phyloP scores from a whole-genome alignment of 2,113 vertebrate species.

The Chauna torquata region DNA sequence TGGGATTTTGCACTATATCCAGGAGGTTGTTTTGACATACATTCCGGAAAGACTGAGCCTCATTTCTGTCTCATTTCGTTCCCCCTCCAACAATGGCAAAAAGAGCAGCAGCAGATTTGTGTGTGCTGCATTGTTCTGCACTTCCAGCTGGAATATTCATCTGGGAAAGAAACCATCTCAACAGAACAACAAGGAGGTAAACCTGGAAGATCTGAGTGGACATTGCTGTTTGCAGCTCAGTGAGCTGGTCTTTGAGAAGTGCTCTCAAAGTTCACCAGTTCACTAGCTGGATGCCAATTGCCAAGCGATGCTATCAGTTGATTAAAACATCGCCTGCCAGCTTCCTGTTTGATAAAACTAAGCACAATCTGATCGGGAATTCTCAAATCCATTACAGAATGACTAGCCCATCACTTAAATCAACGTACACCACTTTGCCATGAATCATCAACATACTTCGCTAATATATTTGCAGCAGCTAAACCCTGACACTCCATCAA shows the following conservation, averaged over 20 bases:
- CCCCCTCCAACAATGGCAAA: neutral
- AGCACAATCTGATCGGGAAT: conserved; percentile 44
- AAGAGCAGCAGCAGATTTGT: neutral
- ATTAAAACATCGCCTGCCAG: conserved; percentile 80
- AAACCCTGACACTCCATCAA: neutral
- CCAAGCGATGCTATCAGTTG: conserved; percentile 79
- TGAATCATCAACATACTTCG: neutral
- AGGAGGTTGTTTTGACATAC: neutral
- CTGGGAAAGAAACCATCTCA: neutral
- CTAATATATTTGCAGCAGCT: neutral
- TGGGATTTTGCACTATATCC: neutral
- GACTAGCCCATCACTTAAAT: conserved; percentile 47
- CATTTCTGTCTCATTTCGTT: neutral
- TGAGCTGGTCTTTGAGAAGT: conserved; percentile 13
- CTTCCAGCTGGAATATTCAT: neutral
- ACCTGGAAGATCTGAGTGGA: neutral
- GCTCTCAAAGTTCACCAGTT: neutral
- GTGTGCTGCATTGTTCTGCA: neutral
- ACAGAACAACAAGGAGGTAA: neutral
- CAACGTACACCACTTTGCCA: neutral
- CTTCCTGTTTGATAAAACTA: conserved; percentile 72
- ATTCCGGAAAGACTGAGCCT: neutral
- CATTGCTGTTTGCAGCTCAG: conserved; percentile 21
- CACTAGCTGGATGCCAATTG: conserved; percentile 60
- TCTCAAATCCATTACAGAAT: conserved; percentile 58